Base-by-base conservation (phyloP, 2,797 vertebrate species). In the Spheniscus humboldti region DNA sequence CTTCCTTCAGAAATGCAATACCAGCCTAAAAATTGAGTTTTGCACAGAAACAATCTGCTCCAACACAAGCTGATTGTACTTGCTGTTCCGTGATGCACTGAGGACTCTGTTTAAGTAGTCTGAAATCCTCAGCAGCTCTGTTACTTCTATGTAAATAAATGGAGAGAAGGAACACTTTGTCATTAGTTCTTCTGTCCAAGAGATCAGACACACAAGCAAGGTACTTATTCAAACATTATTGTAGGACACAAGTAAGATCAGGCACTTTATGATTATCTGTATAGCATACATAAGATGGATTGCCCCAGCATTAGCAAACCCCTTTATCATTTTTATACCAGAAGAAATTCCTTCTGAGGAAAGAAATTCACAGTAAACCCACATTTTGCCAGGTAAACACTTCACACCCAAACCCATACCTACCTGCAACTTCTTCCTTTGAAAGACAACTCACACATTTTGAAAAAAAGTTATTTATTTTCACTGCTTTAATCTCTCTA, bases 401-500 rank as follows among this genome's bases (percentile, higher is more conserved):
- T 48, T 50, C 15, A 47, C 7, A 20, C 14, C 66, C 45, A 71
- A 71, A 75, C 11, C 33, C 7, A 0, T 2, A 79, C 24, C 13
- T 41, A 63, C 47, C 55, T 79, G 43, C 27, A 82, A 62, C 11
- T 53, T 75, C 63, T 68, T 59, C 41, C 74, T 74, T 53, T 69
- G 59, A 94, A 92, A 86, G 43, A 94, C 52, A 92, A 88, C 47
- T 50, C 86, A 25, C 0, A 2, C 39, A 30, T 80, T 93, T 91
- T 82, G 94, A 93, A 94, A 96, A 96, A 97, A 97, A 91, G 82
- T 96, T 95, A 93, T 98, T 98, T 98, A 98, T 97, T 98, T 97
- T 92, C 97, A 98, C 88, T 95, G 95, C 74, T 98, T 98, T 96
- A 91, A 96, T 95, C 92, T 96, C 95, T 96, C 98, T 98, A 98